Conservation (phyloP, 2,888 invertebrate species). For the Hypercompe scribonia region DNA sequence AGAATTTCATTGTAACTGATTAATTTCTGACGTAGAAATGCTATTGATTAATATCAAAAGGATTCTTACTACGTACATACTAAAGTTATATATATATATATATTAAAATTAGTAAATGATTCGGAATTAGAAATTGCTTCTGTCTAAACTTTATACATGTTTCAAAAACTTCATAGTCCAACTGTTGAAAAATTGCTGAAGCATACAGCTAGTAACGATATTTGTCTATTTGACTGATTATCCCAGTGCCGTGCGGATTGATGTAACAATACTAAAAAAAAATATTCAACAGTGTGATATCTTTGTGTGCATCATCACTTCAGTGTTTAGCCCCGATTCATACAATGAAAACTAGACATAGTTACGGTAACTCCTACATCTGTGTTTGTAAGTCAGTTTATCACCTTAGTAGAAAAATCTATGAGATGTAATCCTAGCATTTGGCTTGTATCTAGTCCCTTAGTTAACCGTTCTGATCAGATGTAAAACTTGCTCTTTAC, state of each 20-base stretch:
- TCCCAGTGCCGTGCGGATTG: too few relatives aligned
- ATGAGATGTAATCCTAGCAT: background rate
- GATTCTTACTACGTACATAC: too few relatives aligned
- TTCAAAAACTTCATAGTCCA: background rate
- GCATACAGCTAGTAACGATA: background rate
- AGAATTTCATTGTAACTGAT: too few relatives aligned
- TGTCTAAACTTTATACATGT: background rate
- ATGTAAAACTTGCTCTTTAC: too few relatives aligned
- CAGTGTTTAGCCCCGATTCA: background rate
- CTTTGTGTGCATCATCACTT: background rate
- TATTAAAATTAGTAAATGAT: background rate
- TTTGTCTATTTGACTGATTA: background rate
- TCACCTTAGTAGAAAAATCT: background rate
- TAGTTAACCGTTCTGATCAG: too few relatives aligned
- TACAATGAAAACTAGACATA: background rate
- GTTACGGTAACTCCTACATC: too few relatives aligned
- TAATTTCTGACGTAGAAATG: too few relatives aligned
- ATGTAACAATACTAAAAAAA: too few relatives aligned
- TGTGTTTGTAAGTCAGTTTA: background rate
- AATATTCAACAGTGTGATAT: background rate
- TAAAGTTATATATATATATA: background rate
- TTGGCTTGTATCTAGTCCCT: background rate
- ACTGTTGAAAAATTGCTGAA: background rate
- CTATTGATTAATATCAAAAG: too few relatives aligned
- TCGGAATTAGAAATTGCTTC: background rate